Conservation (phyloP, 2,888 invertebrate genomes). For the Kryphioiulus occultus region DNA sequence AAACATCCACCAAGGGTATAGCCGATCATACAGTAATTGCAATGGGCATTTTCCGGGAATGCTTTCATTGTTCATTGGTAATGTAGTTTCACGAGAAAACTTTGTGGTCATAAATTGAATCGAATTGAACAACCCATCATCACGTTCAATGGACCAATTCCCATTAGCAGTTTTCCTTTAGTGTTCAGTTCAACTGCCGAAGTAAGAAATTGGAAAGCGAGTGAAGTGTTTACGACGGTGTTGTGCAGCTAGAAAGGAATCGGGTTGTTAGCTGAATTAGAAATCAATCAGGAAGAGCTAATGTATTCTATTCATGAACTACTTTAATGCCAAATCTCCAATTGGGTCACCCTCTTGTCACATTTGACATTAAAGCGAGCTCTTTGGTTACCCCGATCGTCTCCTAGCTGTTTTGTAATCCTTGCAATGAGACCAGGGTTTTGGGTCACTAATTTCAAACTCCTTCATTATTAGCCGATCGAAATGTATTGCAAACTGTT, state of each 20-base stretch:
- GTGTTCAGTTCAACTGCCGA: not conserved
- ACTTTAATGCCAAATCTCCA: not conserved
- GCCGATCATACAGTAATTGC: not conserved
- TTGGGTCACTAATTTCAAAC: not conserved
- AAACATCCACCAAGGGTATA: not conserved
- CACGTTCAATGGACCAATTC: not conserved
- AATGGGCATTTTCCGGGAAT: not conserved
- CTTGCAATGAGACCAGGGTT: not conserved
- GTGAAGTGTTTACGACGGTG: slow-evolving; percentile 4
- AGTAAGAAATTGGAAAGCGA: not conserved
- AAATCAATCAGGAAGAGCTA: slow-evolving; percentile 3
- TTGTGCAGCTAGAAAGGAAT: not conserved
- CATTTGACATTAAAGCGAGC: not conserved
- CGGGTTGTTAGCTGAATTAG: not conserved
- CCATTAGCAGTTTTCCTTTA: slow-evolving; percentile 17
- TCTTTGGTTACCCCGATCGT: not conserved
- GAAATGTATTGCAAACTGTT: no score
- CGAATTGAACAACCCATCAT: not conserved
- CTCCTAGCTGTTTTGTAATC: not conserved
- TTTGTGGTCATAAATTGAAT: not conserved
- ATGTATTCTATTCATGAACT: slow-evolving; percentile 25
- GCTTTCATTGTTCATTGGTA: not conserved
- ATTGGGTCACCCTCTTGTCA: slow-evolving; percentile 4
- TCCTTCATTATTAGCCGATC: no score
- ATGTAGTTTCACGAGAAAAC: not conserved